These are phyloP conservation scores for Gastrophryne carolinensis DNA, from an alignment of 2,797 vertebrate genomes.

Conservation along the genomic window DNA sequence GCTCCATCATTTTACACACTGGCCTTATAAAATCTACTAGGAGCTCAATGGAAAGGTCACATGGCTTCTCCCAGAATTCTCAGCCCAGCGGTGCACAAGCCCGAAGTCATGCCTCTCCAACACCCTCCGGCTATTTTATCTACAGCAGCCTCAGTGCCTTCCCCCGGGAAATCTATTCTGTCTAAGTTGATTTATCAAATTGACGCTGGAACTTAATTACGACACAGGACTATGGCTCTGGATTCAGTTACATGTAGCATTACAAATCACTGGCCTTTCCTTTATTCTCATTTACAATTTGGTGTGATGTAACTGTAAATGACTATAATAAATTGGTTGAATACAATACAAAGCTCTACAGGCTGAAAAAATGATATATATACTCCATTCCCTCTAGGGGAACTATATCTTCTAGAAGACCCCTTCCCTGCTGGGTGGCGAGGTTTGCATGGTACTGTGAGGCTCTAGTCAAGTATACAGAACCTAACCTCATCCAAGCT, in stretches of 20 bases:
- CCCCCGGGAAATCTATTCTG: slow-evolving; percentile 3
- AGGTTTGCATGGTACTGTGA: too few species aligned
- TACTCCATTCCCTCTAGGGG: too few species aligned
- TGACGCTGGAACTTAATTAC: slow-evolving; percentile 29
- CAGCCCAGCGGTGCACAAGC: not conserved
- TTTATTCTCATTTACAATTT: not conserved
- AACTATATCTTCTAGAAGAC: too few species aligned
- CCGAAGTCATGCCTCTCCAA: not conserved
- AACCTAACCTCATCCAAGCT: too few species aligned
- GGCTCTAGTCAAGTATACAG: too few species aligned
- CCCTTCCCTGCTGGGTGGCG: too few species aligned
- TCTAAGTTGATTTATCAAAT: slow-evolving; percentile 30
- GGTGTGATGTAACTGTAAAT: too few species aligned
- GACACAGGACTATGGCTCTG: not conserved
- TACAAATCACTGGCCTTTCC: not conserved
- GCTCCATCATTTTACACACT: not conserved
- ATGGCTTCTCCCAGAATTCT: slow-evolving; percentile 7
- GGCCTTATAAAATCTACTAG: not conserved
- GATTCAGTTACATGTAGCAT: not conserved
- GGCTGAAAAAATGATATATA: too few species aligned
- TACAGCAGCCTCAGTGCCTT: not conserved
- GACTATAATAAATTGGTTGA: too few species aligned
- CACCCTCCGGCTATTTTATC: not conserved
- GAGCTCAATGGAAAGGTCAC: not conserved
- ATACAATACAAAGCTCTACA: too few species aligned